Conservation (phyloP, 1,140 invertebrate genomes). For the Amyelois transitella region DNA sequence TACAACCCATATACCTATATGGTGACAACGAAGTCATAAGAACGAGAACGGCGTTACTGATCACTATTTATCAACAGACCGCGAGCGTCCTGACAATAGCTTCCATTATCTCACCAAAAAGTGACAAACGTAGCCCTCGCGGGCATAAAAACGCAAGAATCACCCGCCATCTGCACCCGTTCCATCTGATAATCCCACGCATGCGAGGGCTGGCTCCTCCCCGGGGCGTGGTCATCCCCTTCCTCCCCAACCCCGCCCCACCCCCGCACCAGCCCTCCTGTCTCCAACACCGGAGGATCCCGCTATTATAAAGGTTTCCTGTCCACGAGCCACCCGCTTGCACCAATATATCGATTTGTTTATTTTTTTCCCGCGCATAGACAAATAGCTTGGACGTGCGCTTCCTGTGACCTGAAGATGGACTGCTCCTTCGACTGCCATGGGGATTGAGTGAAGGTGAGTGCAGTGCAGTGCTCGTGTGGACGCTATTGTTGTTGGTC, state of each 20-base stretch:
- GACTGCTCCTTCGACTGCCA: neutral
- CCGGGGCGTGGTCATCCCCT: constrained; percentile 34
- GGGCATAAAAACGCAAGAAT: neutral
- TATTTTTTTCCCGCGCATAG: constrained; percentile 62
- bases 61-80: neutral
- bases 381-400: constrained; percentile 39
- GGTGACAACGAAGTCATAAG: too few relatives aligned
- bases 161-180: neutral
- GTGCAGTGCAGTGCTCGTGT: neutral
- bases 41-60: neutral
- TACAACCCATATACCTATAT: too few relatives aligned
- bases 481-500: too few relatives aligned
- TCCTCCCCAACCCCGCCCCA: constrained; percentile 21
- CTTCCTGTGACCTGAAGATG: constrained; percentile 40
- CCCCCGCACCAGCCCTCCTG: constrained; percentile 30
- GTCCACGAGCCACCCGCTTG: constrained; percentile 60
- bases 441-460: constrained; percentile 15
- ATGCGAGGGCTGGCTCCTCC: constrained; percentile 46
- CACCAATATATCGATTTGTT: constrained; percentile 66
- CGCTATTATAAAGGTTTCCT: constrained; percentile 68
- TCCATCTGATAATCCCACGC: constrained; percentile 19
- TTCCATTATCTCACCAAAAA: neutral
- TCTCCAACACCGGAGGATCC: constrained; percentile 52
- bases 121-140: neutral
- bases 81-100: neutral